Conservation (phyloP, 2,888 invertebrate genomes). For the Acanthoscelides obtectus region DNA sequence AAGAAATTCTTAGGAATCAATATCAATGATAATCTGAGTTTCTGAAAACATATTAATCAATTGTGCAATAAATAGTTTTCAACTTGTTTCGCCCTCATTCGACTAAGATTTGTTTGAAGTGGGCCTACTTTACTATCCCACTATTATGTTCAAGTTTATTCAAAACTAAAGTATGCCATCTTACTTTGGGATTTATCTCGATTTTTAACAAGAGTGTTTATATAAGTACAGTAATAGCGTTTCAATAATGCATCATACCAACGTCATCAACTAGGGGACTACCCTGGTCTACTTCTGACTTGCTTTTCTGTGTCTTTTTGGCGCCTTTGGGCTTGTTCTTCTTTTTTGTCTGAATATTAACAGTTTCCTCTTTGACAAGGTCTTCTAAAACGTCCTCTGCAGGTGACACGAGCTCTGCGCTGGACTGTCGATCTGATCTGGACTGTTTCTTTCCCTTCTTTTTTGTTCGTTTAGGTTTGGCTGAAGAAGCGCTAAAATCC, state of each 20-base stretch:
- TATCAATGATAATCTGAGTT: too few relatives aligned
- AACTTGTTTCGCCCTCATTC: too few relatives aligned
- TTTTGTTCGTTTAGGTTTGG: slow-evolving; percentile 5
- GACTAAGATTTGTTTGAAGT: too few relatives aligned
- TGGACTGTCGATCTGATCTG: slow-evolving; percentile 27
- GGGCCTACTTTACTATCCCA: too few relatives aligned
- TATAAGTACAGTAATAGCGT: too few relatives aligned
- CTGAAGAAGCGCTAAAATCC: neutral
- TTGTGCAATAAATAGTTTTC: too few relatives aligned
- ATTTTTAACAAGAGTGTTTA: too few relatives aligned
- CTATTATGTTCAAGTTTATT: too few relatives aligned
- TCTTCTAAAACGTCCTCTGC: slow-evolving; percentile 31
- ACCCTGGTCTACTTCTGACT: neutral
- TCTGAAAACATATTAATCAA: too few relatives aligned
- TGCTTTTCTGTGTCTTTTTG: slow-evolving; percentile 9
- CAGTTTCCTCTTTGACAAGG: slow-evolving; percentile 11
- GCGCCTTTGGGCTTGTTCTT: slow-evolving; percentile 10
- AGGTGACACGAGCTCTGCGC: slow-evolving; percentile 27
- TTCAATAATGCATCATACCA: neutral
- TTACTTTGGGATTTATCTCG: too few relatives aligned
- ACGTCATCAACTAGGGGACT: neutral
- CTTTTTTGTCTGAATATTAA: slow-evolving; percentile 6
- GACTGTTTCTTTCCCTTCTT: slow-evolving; percentile 18
- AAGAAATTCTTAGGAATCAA: too few relatives aligned
- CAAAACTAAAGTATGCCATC: too few relatives aligned